Base-by-base conservation (phyloP, 2,113 vertebrate genomes). In the Platichthys flesus region DNA sequence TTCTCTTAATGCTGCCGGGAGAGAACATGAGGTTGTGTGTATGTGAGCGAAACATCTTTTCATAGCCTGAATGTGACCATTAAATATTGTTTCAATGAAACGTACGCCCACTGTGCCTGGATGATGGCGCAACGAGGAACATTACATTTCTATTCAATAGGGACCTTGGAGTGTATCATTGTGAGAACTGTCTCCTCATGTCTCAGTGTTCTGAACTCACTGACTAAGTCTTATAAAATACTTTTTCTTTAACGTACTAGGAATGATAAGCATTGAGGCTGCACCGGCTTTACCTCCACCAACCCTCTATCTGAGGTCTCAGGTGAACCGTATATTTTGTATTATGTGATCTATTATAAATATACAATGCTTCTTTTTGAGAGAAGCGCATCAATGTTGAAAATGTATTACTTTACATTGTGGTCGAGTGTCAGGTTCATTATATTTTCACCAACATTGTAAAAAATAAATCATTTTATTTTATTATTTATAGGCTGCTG, bases 1-100 rank as follows among this genome's bases (percentile, higher is more conserved):
- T 49, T 20, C 37, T 5, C 5, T 35, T 51, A 56, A 35, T 52
- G 67, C 26, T 56, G 23, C 60, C 57, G 37, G 37, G 51, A 37
- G 55, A 56, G 14, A 57, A 18, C 60, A 60, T 1, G 7, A 45
- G 21, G 56, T 23, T 5, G 28, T 31, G 31, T 45, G 13, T 1
- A 1, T 26, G 31, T 60, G 57, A 72, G 52, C 56, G 42, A 42
- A 26, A 47, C 47, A 65, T 49, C 3, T 57, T 69, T 74, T 74
- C 56, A 66, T 20, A 15, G 3, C 28, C 26, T 42, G 23, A 40
- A 15, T 49, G 21, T 73, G 68, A 80, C 54, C 18, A 65, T 67
- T 28, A 64, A 24, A 69, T 76, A 51, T 67, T 18, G 24, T 55
- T 60, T 60, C 10, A 60, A 4, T 73, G 45, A 57, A 65, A 65